Conservation (phyloP, 2,113 vertebrate species). For the Neomonachus schauinslandi region DNA sequence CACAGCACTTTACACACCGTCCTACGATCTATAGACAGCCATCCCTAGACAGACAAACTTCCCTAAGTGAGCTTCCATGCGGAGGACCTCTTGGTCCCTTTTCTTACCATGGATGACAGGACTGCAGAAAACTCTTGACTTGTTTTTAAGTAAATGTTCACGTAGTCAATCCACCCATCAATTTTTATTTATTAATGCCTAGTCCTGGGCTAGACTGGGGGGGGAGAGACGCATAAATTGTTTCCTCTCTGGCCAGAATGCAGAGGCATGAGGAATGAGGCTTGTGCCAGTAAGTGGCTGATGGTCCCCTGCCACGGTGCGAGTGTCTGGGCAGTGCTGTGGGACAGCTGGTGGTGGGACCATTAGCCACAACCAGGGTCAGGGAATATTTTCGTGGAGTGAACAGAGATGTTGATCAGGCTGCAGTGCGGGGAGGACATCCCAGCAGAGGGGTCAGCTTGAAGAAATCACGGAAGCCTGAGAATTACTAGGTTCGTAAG, state of each 20-base stretch:
- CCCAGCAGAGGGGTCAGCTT: not conserved
- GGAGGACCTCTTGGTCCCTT: not conserved
- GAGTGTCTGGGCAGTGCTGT: not conserved
- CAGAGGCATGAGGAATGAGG: not conserved
- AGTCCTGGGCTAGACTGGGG: not conserved
- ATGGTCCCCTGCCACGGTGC: rapidly evolving
- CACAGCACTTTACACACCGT: not conserved
- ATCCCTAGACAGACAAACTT: not conserved
- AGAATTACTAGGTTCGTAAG: not conserved
- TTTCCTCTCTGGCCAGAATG: not conserved
- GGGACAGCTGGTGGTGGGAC: not conserved
- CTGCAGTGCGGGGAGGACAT: not conserved
- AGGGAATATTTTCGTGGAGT: not conserved
- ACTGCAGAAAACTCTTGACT: not conserved
- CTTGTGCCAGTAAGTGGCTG: rapidly evolving
- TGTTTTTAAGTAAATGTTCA: not conserved
- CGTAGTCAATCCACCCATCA: not conserved
- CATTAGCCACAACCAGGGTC: not conserved
- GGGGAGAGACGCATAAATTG: not conserved
- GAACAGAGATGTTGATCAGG: not conserved
- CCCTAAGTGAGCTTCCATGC: not conserved
- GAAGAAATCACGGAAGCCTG: not conserved
- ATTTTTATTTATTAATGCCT: not conserved
- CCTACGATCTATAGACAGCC: not conserved
- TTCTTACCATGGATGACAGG: not conserved